Evolutionary conservation across 2,797 vertebrate species (phyloP).

Genomic region (Tangara arthus): DNA sequence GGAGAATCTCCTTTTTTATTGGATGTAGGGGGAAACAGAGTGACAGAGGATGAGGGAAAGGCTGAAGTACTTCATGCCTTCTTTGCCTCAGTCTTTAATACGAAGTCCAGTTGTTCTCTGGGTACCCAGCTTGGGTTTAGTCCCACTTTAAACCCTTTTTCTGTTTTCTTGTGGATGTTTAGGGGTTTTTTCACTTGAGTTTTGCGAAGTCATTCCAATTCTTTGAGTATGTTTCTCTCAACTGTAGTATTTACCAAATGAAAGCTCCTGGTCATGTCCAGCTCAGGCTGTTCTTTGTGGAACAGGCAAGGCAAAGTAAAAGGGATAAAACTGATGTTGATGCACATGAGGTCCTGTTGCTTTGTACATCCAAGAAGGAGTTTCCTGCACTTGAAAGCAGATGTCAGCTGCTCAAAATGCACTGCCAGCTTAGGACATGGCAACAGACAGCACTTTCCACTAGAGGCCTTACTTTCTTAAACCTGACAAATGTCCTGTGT

Average conservation of each 20-base stretch:
- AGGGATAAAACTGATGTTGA: not conserved
- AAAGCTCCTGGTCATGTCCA: not conserved
- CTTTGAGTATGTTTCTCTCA: not conserved
- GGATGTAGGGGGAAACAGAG: not conserved
- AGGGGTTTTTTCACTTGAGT: fast-evolving
- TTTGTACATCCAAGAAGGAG: not conserved
- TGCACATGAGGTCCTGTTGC: not conserved
- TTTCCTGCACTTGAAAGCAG: not conserved
- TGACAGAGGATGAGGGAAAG: not conserved
- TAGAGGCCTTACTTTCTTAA: not conserved
- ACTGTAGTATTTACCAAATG: not conserved
- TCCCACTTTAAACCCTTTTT: not conserved
- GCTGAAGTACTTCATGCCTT: not conserved
- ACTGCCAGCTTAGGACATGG: not conserved
- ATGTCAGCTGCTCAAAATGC: not conserved
- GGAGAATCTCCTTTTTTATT: not conserved
- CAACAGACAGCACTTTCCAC: not conserved
- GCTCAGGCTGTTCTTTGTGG: not conserved
- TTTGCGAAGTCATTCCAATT: not conserved
- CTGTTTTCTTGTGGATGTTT: not conserved
- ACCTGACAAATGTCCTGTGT: not conserved
- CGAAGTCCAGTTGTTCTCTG: not conserved
- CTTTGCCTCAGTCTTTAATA: not conserved
- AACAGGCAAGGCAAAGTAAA: not conserved
- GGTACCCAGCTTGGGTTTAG: not conserved